Evolutionary conservation across 2,888 invertebrate species (phyloP).

Genomic region (Leptinotarsa rubiginosa): DNA sequence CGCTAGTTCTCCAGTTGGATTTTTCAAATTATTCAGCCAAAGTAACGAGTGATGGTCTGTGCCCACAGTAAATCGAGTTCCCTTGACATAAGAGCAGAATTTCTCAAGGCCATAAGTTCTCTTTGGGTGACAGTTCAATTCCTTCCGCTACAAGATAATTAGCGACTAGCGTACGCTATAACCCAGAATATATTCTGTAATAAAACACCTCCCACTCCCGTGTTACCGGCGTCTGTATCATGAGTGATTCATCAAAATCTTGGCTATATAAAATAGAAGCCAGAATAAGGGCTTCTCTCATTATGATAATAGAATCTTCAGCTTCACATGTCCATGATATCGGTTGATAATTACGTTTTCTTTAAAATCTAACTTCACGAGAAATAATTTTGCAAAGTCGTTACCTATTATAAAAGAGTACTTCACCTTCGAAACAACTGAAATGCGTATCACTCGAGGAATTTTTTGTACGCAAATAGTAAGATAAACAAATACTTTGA

Average conservation of each 20-base stretch:
- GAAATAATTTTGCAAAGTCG: background rate
- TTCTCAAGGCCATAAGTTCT: constrained; percentile 49
- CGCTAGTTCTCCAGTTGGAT: constrained; percentile 51
- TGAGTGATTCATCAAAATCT: no score
- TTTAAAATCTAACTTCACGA: background rate
- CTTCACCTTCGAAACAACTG: background rate
- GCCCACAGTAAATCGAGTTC: constrained; percentile 40
- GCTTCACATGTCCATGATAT: no score
- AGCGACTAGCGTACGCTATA: constrained; percentile 37
- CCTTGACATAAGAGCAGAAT: constrained; percentile 51
- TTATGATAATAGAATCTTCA: no score
- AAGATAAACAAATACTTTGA: background rate
- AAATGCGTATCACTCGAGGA: background rate
- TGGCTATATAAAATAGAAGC: no score
- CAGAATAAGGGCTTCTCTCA: no score
- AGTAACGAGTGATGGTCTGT: constrained; percentile 51
- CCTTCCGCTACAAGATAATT: constrained; percentile 35
- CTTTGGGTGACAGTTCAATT: constrained; percentile 46
- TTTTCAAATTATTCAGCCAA: constrained; percentile 51
- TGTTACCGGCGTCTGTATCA: no score
- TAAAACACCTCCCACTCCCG: background rate
- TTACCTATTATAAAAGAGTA: background rate
- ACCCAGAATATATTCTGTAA: constrained; percentile 41
- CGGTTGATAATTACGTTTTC: background rate
- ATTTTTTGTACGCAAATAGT: background rate